Evolutionary conservation across 1,140 invertebrate species (phyloP).

Genomic region (Acromyrmex echinatior): DNA sequence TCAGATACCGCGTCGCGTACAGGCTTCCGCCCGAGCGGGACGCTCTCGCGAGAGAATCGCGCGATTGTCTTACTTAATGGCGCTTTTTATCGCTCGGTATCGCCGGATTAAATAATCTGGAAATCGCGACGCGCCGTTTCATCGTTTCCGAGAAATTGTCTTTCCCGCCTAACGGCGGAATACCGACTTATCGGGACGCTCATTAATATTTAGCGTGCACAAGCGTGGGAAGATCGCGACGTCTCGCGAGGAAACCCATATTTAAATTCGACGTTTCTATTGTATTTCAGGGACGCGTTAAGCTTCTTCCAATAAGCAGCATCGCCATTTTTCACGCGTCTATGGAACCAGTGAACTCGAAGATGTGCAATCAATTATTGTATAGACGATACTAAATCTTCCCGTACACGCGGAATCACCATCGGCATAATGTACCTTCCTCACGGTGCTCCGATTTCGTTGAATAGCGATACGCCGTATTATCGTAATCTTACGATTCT

Average conservation of each 20-base stretch:
- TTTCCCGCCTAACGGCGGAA: not conserved
- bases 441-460: not conserved
- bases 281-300: not conserved
- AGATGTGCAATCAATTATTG: conserved; percentile 52
- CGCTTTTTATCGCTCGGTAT: conserved; percentile 28
- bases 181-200: conserved; percentile 2
- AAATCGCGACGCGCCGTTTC: conserved; percentile 8
- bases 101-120: conserved; percentile 49
- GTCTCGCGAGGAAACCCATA: not conserved
- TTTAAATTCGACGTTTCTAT: conserved; percentile 12
- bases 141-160: not conserved
- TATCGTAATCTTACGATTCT: not conserved
- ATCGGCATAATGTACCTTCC: conserved; percentile 16
- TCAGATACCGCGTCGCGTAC: conserved; percentile 49
- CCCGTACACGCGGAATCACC: conserved; percentile 25
- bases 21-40: conserved; percentile 4
- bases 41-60: not conserved
- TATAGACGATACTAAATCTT: conserved; percentile 46
- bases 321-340: conserved; percentile 39
- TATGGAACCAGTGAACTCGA: conserved; percentile 33
- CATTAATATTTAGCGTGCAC: conserved; percentile 29
- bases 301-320: conserved; percentile 11
- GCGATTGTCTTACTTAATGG: conserved; percentile 41
- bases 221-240: not conserved
- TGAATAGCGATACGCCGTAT: conserved; percentile 19